Evolutionary conservation across 2,797 vertebrate genomes (phyloP).

Genomic region (Epinephelus awoara): DNA sequence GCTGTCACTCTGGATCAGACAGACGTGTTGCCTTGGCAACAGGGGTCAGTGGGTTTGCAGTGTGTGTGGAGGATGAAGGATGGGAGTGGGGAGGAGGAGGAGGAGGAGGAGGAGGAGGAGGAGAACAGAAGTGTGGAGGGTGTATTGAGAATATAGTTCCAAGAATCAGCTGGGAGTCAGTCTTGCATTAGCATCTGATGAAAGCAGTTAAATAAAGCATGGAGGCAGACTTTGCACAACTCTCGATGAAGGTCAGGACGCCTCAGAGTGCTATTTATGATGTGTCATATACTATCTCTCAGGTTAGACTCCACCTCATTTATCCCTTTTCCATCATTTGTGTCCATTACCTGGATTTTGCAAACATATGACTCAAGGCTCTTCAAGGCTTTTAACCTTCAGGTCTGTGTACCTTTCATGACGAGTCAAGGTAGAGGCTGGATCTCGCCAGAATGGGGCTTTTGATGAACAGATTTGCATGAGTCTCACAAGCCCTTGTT

Average conservation of each 20-base stretch:
- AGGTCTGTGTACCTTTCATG: conserved; percentile 54
- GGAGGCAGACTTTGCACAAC: conserved; percentile 37
- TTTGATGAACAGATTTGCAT: conserved; percentile 58
- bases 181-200: conserved; percentile 47
- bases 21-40: conserved; percentile 68
- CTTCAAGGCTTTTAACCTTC: conserved; percentile 68
- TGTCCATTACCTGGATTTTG: conserved; percentile 65
- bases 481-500: conserved; percentile 15
- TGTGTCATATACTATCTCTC: conserved; percentile 32
- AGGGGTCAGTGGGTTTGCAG: conserved; percentile 72
- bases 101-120: conserved; percentile 14
- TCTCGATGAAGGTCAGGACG: conserved; percentile 47
- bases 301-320: conserved; percentile 39
- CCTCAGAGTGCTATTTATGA: conserved; percentile 28
- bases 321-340: conserved; percentile 54
- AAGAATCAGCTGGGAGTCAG: conserved; percentile 52
- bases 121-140: conserved; percentile 40
- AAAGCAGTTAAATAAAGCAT: conserved; percentile 49
- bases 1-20: conserved; percentile 78
- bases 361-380: conserved; percentile 66
- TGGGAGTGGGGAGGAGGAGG: conserved; percentile 40
- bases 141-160: conserved; percentile 41
- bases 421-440: conserved; percentile 31
- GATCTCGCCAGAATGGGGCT: conserved; percentile 42
- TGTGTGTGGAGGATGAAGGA: conserved; percentile 50